Evolutionary conservation across 2,113 vertebrate genomes (phyloP).

Genomic region (Plectropomus leopardus): DNA sequence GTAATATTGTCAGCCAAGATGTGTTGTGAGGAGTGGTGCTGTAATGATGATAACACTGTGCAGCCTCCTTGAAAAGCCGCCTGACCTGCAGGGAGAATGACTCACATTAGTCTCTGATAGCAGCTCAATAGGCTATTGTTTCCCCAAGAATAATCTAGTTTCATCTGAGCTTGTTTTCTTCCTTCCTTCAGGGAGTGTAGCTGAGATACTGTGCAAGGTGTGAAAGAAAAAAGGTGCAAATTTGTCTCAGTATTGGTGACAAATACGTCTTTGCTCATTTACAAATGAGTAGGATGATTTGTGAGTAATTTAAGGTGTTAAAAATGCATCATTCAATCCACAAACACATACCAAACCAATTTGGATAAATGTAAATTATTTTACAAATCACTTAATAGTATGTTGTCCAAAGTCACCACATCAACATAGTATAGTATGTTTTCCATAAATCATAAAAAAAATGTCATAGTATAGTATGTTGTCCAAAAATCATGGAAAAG

Average conservation of each 20-base stretch:
- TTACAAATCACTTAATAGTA: no score
- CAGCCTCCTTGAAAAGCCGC: background rate
- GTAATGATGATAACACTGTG: background rate
- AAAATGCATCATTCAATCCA: no score
- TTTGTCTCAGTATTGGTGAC: background rate
- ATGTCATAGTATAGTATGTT: no score
- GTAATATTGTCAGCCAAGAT: background rate
- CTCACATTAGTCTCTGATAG: conserved; percentile 12
- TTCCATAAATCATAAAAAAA: no score
- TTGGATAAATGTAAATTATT: no score
- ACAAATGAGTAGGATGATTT: no score
- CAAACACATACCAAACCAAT: no score
- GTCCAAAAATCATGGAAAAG: no score
- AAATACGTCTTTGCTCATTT: no score
- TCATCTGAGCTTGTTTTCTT: conserved; percentile 23
- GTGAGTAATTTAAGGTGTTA: no score
- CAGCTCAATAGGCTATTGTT: conserved; percentile 37
- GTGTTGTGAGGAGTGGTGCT: background rate
- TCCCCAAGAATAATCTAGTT: conserved; percentile 26
- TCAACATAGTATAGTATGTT: no score
- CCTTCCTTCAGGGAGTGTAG: background rate
- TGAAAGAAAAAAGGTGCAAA: background rate
- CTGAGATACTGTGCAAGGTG: background rate
- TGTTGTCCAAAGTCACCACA: no score
- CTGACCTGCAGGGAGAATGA: conserved; percentile 14